These are phyloP conservation scores for Lissonota sp. DNA, from an alignment of 2,888 invertebrate genomes.

Conservation along the genomic window DNA sequence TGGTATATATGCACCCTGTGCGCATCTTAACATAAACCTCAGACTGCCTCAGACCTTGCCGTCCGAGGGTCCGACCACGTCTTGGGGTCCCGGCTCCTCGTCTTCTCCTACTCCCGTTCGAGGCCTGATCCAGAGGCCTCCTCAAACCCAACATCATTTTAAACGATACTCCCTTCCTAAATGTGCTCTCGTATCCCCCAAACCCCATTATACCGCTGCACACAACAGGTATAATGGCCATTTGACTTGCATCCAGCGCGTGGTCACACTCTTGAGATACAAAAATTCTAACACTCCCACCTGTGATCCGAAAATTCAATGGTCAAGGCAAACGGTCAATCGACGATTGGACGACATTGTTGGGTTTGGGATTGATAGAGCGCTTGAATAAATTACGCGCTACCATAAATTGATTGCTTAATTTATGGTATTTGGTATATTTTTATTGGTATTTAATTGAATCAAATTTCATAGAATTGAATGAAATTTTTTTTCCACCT, in stretches of 20 bases:
- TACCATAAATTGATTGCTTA: too few relatives aligned
- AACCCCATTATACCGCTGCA: constrained; percentile 62
- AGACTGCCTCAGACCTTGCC: constrained; percentile 68
- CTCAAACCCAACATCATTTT: neutral
- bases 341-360: too few relatives aligned
- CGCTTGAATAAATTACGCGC: too few relatives aligned
- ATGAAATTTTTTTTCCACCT: too few relatives aligned
- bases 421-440: too few relatives aligned
- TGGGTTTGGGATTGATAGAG: too few relatives aligned
- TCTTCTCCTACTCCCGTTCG: constrained; percentile 39
- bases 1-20: constrained; percentile 31
- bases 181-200: constrained; percentile 47
- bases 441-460: too few relatives aligned
- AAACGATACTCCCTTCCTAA: constrained; percentile 16
- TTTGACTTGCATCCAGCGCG: constrained; percentile 15
- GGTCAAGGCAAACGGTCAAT: too few relatives aligned
- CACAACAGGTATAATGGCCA: constrained; percentile 33
- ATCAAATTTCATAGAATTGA: too few relatives aligned
- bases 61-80: constrained; percentile 59
- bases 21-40: constrained; percentile 72
- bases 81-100: constrained; percentile 33
- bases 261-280: constrained; percentile 18
- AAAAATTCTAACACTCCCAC: constrained; percentile 2
- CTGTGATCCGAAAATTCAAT: too few relatives aligned
- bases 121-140: constrained; percentile 48